Evolutionary conservation across 2,797 vertebrate genomes (phyloP).

Genomic region (Pseudochirops cupreus): DNA sequence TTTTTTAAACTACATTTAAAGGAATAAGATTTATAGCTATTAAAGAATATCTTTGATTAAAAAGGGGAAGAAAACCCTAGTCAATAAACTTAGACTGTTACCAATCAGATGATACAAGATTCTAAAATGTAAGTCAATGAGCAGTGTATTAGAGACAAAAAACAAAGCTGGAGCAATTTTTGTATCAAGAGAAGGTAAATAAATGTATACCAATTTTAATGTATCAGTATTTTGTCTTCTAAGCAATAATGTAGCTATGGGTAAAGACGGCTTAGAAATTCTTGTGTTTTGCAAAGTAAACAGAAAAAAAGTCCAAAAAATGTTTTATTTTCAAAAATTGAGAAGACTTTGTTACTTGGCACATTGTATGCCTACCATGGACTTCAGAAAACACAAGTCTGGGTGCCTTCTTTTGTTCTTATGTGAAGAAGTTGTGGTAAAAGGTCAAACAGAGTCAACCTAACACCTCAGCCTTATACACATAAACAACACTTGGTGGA

Average conservation of each 20-base stretch:
- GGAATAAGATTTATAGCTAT: background rate
- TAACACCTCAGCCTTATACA: slow-evolving; percentile 89
- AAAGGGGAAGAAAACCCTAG: slow-evolving; percentile 7
- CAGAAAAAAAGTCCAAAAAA: slow-evolving; percentile 55
- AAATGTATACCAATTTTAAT: background rate
- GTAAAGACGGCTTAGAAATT: slow-evolving; percentile 29
- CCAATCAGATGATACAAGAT: slow-evolving; percentile 33
- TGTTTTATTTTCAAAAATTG: slow-evolving; percentile 43
- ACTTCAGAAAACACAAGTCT: slow-evolving; percentile 70
- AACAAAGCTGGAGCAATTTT: slow-evolving; percentile 15
- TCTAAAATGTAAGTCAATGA: slow-evolving; percentile 14
- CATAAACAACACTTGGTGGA: slow-evolving; percentile 88
- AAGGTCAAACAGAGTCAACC: slow-evolving; percentile 88
- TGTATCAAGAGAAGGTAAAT: background rate
- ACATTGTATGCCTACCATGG: slow-evolving; percentile 49
- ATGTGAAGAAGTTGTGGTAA: slow-evolving; percentile 84
- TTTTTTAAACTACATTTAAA: slow-evolving; percentile 36
- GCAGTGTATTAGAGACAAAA: slow-evolving; percentile 29
- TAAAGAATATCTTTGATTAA: background rate
- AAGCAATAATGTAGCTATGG: background rate
- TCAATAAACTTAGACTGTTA: slow-evolving; percentile 37
- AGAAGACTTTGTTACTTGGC: slow-evolving; percentile 35
- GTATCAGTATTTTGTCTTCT: background rate
- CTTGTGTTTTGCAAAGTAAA: slow-evolving; percentile 25
- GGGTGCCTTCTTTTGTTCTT: slow-evolving; percentile 62